Evolutionary conservation across 2,797 vertebrate species (phyloP), one percentile per base, ranked within the genome.

Genomic region (Xyrichtys novacula): DNA sequence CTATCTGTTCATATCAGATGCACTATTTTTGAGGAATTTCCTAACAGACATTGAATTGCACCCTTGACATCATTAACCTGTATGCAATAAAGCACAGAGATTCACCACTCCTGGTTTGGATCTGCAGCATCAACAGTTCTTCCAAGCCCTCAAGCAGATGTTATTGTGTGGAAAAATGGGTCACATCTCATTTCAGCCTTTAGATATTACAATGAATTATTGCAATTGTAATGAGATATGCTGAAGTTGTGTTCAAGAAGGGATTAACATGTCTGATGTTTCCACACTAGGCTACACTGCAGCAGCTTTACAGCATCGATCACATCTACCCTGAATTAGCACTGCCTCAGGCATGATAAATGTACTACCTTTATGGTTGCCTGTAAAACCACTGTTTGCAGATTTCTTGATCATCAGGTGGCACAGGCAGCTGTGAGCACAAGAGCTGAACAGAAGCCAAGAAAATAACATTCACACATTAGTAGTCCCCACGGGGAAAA

Each of bases 391-490:
- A 78, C 74, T 61, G 56, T 84, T 75, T 83, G 72, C 69, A 61
- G 63, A 69, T 78, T 72, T 54, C 74, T 56, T 83, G 67, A 79
- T 81, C 70, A 78, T 85, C 84, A 85, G 71, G 80, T 85, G 81
- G 79, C 28, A 23, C 31, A 39, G 69, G 39, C 83, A 89, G 77
- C 78, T 90, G 84, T 64, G 77, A 83, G 69, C 60, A 63, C 63
- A 86, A 72, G 80, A 86, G 80, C 69, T 76, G 76, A 87, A 76
- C 65, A 66, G 71, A 74, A 78, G 83, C 74, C 85, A 80, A 68
- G 67, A 82, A 78, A 82, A 78, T 84, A 83, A 80, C 75, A 81
- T 80, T 80, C 59, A 65, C 76, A 85, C 74, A 76, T 76, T 84
- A 82, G 85, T 85, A 74, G 71, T 70, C 77, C 81, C 84, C 68